Conservation (phyloP, 1,140 invertebrate species). For the Drosophila rhopaloa region DNA sequence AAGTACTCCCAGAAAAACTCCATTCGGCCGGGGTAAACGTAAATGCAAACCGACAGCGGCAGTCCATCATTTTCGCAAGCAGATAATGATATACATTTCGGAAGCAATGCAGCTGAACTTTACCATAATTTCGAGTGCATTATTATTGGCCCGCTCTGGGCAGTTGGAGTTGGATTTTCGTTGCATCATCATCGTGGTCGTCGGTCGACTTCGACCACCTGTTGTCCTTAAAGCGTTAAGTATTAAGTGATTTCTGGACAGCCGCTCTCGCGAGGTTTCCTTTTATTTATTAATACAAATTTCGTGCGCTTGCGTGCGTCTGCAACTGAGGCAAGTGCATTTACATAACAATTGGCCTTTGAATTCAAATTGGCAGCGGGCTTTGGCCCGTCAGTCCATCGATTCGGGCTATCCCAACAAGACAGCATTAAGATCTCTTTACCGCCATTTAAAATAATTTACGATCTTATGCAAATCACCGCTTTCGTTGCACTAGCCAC, state of each 20-base stretch:
- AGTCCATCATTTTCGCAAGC: constrained; percentile 75
- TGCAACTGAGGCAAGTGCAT: constrained; percentile 56
- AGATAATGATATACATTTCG: constrained; percentile 79
- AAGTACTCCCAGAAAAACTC: background rate
- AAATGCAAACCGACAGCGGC: constrained; percentile 64
- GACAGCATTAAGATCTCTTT: constrained; percentile 59
- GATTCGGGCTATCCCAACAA: background rate
- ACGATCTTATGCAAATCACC: constrained; percentile 60
- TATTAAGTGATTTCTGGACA: constrained; percentile 65
- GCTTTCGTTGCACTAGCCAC: constrained; percentile 35
- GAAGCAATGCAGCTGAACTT: constrained; percentile 79
- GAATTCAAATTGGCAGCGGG: constrained; percentile 63
- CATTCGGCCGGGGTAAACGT: constrained; percentile 26
- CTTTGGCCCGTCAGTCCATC: background rate
- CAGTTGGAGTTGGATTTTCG: constrained; percentile 25
- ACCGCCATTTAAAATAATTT: constrained; percentile 71
- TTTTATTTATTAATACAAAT: constrained; percentile 63
- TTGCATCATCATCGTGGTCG: constrained; percentile 34
- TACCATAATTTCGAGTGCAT: constrained; percentile 76
- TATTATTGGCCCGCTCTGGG: constrained; percentile 56
- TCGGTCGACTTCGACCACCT: constrained; percentile 54
- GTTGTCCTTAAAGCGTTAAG: constrained; percentile 80
- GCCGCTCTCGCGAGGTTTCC: constrained; percentile 17
- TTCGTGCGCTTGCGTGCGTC: constrained; percentile 59
- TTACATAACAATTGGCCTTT: constrained; percentile 80